Base-by-base conservation (phyloP, 2,888 invertebrate genomes). In the Macroteleia sp. region DNA sequence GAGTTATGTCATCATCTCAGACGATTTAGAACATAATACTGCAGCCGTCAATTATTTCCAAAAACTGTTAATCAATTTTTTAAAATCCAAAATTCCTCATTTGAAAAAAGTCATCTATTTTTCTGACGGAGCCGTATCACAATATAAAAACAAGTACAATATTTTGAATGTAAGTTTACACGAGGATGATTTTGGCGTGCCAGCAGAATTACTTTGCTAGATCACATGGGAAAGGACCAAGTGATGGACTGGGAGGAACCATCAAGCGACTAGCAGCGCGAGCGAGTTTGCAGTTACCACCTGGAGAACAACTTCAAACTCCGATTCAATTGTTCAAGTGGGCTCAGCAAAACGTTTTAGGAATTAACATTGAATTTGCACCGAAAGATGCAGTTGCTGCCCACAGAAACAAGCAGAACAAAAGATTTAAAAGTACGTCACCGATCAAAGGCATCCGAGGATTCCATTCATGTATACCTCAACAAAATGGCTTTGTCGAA, bases 1-100 rank as follows among this genome's bases (percentile, higher is more conserved):
- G 6, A 78, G 64, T 34, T 71, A 57, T 16, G 50, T 77, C 9
- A 48, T 71, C 12, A 79, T 81, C 50, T 80, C 79, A 14, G 59
- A 81, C 50, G 57, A 69, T 12, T 48, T 78, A 16, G 41, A 46
- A 6, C 80, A 78, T 32, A 62, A 77, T 17, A 46, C 46, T 4
- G 4, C 14, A 2, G 25, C 28, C 3, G 46, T 46, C 12, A 9
- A 46, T 28, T 28, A 46, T 28, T 46, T 28, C 14, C 59, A 52
- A 59, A 42, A 34, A n/a, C 10, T 50, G 44, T 42, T 66, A 17
- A 50, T 28, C 1, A 30, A 42, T 14, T 67, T 61, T 56, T 42
- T 77, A 14, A 74, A 62, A 22, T 17, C 20, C 8, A 57, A 69
- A 48, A 46, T 77, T 5, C 19, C 17, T 12, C 2, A 32, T 12